A percentile compares a stretch with the other conserved stretches of the same genome.
These are phyloP conservation scores for Chrysolina haemoptera DNA, from an alignment of 2,888 invertebrate genomes.

Conservation along the genomic window DNA sequence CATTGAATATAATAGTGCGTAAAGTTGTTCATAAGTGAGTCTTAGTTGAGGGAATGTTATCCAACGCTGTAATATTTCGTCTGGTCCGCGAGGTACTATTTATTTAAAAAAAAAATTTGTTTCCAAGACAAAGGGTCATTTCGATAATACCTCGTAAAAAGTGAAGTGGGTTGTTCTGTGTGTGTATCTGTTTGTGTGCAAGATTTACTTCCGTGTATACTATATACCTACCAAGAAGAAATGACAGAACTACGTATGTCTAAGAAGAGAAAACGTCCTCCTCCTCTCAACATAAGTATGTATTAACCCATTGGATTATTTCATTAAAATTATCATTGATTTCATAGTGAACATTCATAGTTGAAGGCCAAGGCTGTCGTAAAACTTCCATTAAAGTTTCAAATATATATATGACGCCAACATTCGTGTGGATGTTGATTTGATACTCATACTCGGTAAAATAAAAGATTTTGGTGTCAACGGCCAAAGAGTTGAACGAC, in stretches of 20 bases:
- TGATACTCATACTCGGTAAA: too few species aligned
- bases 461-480: too few species aligned
- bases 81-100: neutral
- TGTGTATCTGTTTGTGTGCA: too few species aligned
- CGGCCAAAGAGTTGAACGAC: too few species aligned
- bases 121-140: neutral
- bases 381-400: neutral
- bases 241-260: neutral
- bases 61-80: neutral
- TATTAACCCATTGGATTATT: neutral
- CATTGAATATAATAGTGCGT: slow-evolving; percentile 10
- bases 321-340: neutral
- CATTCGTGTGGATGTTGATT: too few species aligned
- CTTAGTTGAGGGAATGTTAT: neutral
- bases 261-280: slow-evolving; percentile 2
- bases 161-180: neutral
- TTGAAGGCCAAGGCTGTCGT: slow-evolving; percentile 2
- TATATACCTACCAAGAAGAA: neutral
- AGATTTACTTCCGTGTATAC: neutral
- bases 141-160: neutral
- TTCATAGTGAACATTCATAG: neutral
- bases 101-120: neutral
- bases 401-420: too few species aligned
- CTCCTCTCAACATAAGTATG: slow-evolving; percentile 10
- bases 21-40: neutral